These are phyloP conservation scores for Galbula dea DNA, from an alignment of 2,113 vertebrate genomes.

Conservation along the genomic window DNA sequence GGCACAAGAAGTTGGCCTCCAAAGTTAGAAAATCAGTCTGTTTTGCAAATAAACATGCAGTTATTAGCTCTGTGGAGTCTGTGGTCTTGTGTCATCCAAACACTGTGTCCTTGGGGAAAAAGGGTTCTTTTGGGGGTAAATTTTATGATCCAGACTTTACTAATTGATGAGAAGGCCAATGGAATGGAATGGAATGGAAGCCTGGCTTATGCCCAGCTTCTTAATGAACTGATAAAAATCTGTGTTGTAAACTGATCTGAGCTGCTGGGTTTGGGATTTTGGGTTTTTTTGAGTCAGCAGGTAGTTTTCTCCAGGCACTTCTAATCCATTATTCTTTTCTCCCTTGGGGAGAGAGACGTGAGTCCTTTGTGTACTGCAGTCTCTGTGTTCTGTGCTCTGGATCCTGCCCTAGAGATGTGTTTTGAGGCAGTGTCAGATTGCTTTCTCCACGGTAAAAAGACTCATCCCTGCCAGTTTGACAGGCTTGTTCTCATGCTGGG, in stretches of 20 bases:
- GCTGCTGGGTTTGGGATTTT: neutral
- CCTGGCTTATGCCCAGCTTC: neutral
- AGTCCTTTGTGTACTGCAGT: neutral
- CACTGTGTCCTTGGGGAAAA: neutral
- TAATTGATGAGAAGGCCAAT: neutral
- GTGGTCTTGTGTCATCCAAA: neutral
- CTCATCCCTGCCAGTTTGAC: neutral
- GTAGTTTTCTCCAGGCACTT: neutral
- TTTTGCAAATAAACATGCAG: conserved; percentile 39
- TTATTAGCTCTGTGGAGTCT: neutral
- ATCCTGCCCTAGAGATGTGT: neutral
- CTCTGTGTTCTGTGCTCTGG: neutral
- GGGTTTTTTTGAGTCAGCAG: neutral
- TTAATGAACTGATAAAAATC: neutral
- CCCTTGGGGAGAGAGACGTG: neutral
- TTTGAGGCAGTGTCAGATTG: neutral
- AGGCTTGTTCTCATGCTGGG: neutral
- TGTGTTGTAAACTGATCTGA: neutral
- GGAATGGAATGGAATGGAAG: neutral
- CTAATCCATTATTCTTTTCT: neutral
- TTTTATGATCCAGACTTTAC: neutral
- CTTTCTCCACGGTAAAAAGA: neutral
- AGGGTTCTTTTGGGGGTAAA: neutral
- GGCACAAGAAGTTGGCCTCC: neutral
- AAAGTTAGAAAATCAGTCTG: neutral